Evolutionary conservation across 2,888 invertebrate genomes (phyloP).

Genomic region (Lasioglossum vierecki): DNA sequence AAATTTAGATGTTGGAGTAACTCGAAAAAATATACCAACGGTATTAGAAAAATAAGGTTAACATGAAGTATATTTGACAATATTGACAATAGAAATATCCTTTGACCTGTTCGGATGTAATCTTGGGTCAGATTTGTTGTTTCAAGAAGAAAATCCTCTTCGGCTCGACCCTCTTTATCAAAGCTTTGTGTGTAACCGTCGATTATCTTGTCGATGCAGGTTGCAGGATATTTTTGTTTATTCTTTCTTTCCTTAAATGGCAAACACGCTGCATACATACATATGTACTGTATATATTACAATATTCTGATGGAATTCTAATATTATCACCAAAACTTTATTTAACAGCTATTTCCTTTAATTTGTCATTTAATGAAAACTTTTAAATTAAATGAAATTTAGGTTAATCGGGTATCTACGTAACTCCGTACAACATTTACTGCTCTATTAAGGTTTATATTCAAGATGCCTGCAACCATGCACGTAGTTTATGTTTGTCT

Average conservation of each 20-base stretch:
- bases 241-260: neutral
- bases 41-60: neutral
- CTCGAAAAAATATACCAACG: neutral
- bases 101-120: slow-evolving; percentile 30
- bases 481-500: neutral
- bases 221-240: slow-evolving; percentile 6
- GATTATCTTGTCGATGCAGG: slow-evolving; percentile 25
- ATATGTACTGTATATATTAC: too few relatives aligned
- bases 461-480: neutral
- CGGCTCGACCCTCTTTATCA: slow-evolving; percentile 31
- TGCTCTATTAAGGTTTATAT: neutral
- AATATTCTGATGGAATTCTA: too few relatives aligned
- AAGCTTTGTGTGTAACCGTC: slow-evolving; percentile 29
- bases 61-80: neutral
- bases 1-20: neutral
- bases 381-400: neutral
- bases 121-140: slow-evolving; percentile 38
- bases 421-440: neutral
- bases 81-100: neutral
- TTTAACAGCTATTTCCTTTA: neutral
- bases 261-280: too few relatives aligned
- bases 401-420: neutral
- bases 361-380: neutral
- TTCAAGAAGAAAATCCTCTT: slow-evolving; percentile 26
- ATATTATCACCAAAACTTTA: neutral